Evolutionary conservation across 1,140 invertebrate species (phyloP).

Genomic region (Drosophila nigrodunni): DNA sequence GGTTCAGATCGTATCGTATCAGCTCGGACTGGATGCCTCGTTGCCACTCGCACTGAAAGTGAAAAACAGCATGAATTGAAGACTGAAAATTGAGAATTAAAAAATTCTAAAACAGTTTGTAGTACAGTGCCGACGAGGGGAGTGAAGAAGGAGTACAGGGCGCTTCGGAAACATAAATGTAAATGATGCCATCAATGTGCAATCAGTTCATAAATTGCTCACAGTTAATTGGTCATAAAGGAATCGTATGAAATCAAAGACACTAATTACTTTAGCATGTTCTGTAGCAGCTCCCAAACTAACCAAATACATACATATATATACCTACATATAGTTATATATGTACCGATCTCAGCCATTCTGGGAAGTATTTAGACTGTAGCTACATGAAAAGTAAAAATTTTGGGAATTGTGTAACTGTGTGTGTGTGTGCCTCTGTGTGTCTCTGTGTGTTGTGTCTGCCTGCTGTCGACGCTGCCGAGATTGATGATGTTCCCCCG

Average conservation of each 20-base stretch:
- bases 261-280: conserved; percentile 36
- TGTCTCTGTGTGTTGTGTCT: conserved; percentile 26
- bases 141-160: background rate
- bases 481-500: conserved; percentile 45
- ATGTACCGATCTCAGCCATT: conserved; percentile 12
- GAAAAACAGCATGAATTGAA: conserved; percentile 37
- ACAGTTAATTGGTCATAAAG: conserved; percentile 36
- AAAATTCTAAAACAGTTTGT: background rate
- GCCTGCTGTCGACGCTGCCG: conserved; percentile 20
- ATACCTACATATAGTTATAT: conserved; percentile 4
- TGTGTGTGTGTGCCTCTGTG: background rate
- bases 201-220: conserved; percentile 53
- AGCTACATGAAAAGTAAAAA: conserved; percentile 34
- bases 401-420: background rate
- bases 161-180: conserved; percentile 39
- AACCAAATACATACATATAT: background rate
- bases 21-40: background rate
- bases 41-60: conserved; percentile 5
- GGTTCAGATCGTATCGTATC: background rate
- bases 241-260: conserved; percentile 46
- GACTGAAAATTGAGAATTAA: conserved; percentile 6
- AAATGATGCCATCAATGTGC: conserved; percentile 47
- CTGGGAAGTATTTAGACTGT: conserved; percentile 37
- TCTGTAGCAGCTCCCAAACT: conserved; percentile 9
- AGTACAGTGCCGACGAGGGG: background rate